Evolutionary conservation across 2,113 vertebrate genomes (phyloP).

Genomic region (Cryptomyrus ogoouensis): DNA sequence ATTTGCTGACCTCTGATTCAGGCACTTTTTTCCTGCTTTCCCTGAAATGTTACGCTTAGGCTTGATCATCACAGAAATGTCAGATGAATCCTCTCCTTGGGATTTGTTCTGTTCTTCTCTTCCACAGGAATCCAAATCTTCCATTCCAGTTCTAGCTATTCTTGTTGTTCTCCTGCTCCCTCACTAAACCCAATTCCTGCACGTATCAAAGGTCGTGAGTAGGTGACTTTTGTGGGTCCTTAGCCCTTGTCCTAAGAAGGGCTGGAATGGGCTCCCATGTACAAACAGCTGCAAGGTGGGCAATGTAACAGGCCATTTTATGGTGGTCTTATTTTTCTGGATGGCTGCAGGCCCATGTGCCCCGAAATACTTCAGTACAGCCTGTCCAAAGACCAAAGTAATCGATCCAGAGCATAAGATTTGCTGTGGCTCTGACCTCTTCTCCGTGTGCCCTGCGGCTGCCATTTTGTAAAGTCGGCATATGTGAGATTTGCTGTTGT

Average conservation of each 20-base stretch:
- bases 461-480: background rate
- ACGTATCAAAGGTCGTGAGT: background rate
- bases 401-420: background rate
- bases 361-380: background rate
- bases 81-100: background rate
- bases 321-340: background rate
- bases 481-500: background rate
- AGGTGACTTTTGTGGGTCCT: background rate
- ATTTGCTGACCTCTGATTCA: background rate
- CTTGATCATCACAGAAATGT: background rate
- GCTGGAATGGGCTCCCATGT: background rate
- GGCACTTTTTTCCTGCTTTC: background rate
- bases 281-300: background rate
- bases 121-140: background rate
- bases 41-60: background rate
- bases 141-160: background rate
- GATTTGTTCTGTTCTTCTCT: background rate
- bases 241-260: background rate
- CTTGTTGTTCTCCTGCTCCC: background rate
- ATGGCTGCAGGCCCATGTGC: background rate
- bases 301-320: background rate
- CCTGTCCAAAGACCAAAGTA: background rate
- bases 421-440: too few species aligned
- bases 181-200: background rate
- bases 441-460: background rate